These are phyloP conservation scores for Heteromyza rotundicornis DNA, from an alignment of 2,888 invertebrate species.

Conservation along the genomic window DNA sequence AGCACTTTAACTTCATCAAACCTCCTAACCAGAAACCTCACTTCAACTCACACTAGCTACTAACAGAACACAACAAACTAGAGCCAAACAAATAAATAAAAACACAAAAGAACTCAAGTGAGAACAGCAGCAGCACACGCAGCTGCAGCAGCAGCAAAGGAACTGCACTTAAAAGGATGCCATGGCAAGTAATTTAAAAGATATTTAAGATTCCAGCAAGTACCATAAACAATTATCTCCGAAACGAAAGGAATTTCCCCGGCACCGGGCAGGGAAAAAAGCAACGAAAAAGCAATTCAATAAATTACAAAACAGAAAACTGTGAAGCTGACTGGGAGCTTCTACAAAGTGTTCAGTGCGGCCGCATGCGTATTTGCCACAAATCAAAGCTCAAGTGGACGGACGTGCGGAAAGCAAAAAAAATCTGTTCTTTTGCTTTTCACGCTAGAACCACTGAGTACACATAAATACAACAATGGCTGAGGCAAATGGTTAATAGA, in stretches of 20 bases:
- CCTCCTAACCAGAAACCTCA: too few species aligned
- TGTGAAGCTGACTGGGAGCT: too few species aligned
- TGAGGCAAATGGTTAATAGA: neutral
- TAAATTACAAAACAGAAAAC: too few species aligned
- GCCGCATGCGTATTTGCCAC: neutral
- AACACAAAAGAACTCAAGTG: too few species aligned
- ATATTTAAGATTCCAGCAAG: conserved; percentile 11
- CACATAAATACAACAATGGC: neutral
- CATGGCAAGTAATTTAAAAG: conserved; percentile 10
- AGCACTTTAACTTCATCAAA: too few species aligned
- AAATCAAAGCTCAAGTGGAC: neutral
- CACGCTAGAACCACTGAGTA: too few species aligned
- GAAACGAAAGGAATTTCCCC: conserved; percentile 4
- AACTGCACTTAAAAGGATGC: neutral
- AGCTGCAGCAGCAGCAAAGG: neutral
- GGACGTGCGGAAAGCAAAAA: neutral
- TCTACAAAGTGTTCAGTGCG: too few species aligned
- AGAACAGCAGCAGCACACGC: neutral
- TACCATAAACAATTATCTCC: conserved; percentile 9
- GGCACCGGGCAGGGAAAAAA: neutral
- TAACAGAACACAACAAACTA: too few species aligned
- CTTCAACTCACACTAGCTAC: too few species aligned
- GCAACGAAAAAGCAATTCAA: neutral
- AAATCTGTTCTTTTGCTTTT: too few species aligned
- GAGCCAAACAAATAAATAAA: too few species aligned